A percentile compares a stretch with the other conserved stretches of the same genome.
Conservation (phyloP, 2,888 invertebrate species). For the Axea sp. region DNA sequence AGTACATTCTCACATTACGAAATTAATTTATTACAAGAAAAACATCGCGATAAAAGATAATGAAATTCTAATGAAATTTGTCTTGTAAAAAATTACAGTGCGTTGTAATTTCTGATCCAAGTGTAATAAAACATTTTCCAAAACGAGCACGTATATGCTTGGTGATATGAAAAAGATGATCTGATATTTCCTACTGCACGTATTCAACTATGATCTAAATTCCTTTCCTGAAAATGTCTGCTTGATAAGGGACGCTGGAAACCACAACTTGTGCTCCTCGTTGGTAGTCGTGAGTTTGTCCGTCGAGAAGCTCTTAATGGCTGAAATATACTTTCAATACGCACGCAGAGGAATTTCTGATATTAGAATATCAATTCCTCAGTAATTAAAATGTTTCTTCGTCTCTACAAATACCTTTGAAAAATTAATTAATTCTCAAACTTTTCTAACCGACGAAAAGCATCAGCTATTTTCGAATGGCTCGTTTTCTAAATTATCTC, state of each 20-base stretch:
- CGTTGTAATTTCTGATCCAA: background rate
- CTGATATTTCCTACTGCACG: constrained; percentile 12
- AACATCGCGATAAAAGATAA: too few relatives aligned
- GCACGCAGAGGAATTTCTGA: background rate
- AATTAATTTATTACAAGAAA: too few relatives aligned
- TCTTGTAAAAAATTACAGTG: too few relatives aligned
- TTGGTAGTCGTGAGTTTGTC: background rate
- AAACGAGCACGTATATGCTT: background rate
- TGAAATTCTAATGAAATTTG: too few relatives aligned
- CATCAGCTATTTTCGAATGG: too few relatives aligned
- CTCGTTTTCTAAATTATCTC: too few relatives aligned
- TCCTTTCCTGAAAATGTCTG: constrained; percentile 19
- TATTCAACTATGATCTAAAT: constrained; percentile 21
- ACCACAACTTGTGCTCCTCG: constrained; percentile 18
- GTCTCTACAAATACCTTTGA: background rate
- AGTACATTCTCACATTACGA: background rate
- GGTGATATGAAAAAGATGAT: constrained; percentile 26
- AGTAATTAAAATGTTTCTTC: constrained; percentile 1
- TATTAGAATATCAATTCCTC: constrained; percentile 4
- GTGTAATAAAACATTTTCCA: background rate
- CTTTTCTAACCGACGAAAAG: too few relatives aligned
- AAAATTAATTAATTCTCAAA: constrained; percentile 1
- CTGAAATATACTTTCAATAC: constrained; percentile 9
- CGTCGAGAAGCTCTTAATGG: constrained; percentile 10
- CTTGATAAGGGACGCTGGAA: constrained; percentile 29